Evolutionary conservation across 2,797 vertebrate species (phyloP), one percentile per base, ranked within the genome.

Genomic region (Epinephelus coioides): DNA sequence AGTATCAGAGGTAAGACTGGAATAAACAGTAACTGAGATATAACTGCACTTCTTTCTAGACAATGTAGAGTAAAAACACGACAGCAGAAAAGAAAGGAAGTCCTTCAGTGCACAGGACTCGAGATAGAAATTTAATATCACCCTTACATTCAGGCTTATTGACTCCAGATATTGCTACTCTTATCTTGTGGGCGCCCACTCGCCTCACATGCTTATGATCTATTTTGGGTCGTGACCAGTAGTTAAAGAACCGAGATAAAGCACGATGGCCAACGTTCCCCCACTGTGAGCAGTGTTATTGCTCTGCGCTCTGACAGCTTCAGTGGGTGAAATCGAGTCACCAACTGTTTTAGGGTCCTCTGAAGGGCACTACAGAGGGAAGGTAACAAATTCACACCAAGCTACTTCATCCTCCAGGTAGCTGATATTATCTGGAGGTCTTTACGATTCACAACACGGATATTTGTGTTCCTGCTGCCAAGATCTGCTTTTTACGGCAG

Each of bases 271-370:
- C 50, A 17, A 5, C 12, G 6, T 30, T 57, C 15, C 65, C 74
- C 75, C 59, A 6, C 78, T 51, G 81, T 34, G 81, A 76, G 17
- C 38, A 34, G 64, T 44, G 77, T 86, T 81, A 73, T 76, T 88
- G 69, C 62, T 78, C 59, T 5, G 17, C 7, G 44, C 57, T 79
- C 72, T 53, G 83, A 73, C 80, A 47, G 79, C 64, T 67, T 80
- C 79, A 67, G 66, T 44, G 46, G 68, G 71, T 79, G 40, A 81
- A 81, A 61, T 71, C 46, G 25, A 82, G 82, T 55, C 62, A 7
- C 50, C 69, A 13, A 59, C 71, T 73, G 79, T 85, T 82, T 86
- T 78, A 85, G 83, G 71, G 65, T 77, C 64, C 83, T 87, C 79
- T 79, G 60, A 84, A 83, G 69, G 79, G 76, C 81, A 77, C 69